Conservation (phyloP, 2,888 invertebrate species). For the Schizotus pectinicornis region DNA sequence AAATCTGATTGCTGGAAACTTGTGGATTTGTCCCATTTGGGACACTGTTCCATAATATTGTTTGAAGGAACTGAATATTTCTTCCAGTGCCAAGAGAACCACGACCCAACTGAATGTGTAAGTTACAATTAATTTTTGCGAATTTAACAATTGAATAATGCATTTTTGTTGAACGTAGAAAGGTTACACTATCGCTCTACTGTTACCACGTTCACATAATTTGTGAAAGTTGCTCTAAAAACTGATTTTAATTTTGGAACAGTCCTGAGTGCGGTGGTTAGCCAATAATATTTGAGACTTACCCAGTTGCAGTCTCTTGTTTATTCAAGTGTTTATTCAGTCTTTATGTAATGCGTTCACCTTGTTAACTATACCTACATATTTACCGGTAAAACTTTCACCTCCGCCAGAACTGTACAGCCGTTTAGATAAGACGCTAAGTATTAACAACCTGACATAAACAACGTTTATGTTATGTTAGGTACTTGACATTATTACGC, state of each 20-base stretch:
- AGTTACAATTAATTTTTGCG: conserved; percentile 21
- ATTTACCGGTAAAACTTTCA: no score
- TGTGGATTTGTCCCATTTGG: conserved; percentile 32
- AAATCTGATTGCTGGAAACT: conserved; percentile 10
- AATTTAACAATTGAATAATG: background rate
- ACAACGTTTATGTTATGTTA: no score
- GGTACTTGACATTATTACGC: no score
- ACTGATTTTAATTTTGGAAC: background rate
- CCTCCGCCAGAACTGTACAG: no score
- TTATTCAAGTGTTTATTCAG: background rate
- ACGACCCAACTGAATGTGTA: conserved; percentile 35
- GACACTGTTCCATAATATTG: conserved; percentile 33
- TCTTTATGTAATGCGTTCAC: background rate
- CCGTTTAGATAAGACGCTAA: no score
- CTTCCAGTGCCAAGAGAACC: conserved; percentile 31
- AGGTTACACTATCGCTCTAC: no score
- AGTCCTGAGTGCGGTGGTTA: no score
- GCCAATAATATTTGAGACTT: no score
- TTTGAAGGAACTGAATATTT: conserved; percentile 29
- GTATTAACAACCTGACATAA: no score
- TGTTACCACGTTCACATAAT: background rate
- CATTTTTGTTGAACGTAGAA: background rate
- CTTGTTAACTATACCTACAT: no score
- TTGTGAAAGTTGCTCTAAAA: background rate
- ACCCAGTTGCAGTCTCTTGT: background rate